Conservation (phyloP, 2,888 invertebrate genomes). For the Pardosa pseudoannulata region DNA sequence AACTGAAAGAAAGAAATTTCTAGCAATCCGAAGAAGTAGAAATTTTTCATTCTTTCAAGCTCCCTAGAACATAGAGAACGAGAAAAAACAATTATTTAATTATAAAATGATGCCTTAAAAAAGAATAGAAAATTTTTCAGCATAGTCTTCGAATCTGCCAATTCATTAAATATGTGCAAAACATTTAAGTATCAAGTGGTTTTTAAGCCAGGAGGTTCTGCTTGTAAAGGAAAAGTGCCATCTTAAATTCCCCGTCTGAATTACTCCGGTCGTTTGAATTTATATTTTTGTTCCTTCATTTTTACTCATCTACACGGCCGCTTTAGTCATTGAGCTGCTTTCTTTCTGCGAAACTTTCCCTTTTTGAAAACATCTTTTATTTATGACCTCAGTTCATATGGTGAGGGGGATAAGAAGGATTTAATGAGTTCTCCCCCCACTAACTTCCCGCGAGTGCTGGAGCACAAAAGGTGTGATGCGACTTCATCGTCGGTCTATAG, state of each 20-base stretch:
- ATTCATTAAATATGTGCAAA: neutral
- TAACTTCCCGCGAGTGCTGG: neutral
- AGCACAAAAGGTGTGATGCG: constrained; percentile 40
- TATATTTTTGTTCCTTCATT: constrained; percentile 34
- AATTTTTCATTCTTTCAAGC: too few relatives aligned
- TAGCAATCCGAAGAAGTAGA: too few relatives aligned
- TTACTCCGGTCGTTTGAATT: constrained; percentile 9
- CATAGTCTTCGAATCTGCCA: too few relatives aligned
- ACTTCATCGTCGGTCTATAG: constrained; percentile 32
- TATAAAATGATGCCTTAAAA: too few relatives aligned
- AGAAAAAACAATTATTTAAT: too few relatives aligned
- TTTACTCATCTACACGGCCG: constrained; percentile 19
- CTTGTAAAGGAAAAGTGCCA: neutral
- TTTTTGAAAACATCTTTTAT: constrained; percentile 40
- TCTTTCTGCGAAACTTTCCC: constrained; percentile 18
- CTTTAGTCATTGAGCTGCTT: constrained; percentile 28
- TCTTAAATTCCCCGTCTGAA: neutral
- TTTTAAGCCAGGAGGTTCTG: neutral
- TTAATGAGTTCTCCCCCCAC: constrained; percentile 41
- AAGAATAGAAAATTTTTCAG: too few relatives aligned
- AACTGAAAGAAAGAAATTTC: too few relatives aligned
- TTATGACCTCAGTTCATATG: constrained; percentile 24
- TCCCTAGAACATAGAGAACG: too few relatives aligned
- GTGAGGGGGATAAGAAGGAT: constrained; percentile 7
- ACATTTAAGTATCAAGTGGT: neutral